These are phyloP conservation scores for Lasioglossum lativentre DNA, from an alignment of 2,888 invertebrate species.

Conservation along the genomic window DNA sequence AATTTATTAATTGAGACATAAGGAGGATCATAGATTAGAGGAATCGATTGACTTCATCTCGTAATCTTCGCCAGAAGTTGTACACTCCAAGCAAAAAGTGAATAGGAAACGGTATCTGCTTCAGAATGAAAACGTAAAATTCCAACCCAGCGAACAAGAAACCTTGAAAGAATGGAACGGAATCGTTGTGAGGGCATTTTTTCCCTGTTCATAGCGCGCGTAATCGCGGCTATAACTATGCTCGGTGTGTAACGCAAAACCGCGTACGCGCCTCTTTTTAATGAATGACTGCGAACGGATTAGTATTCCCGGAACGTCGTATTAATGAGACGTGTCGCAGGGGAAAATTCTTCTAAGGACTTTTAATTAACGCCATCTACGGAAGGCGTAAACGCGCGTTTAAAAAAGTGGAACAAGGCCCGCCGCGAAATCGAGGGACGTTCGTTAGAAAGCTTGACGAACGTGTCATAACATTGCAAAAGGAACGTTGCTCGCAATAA, in stretches of 20 bases:
- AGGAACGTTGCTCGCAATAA: constrained; percentile 31
- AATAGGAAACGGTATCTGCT: background rate
- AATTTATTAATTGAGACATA: background rate
- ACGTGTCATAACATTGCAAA: constrained; percentile 48
- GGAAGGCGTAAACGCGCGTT: constrained; percentile 30
- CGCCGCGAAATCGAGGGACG: constrained; percentile 34
- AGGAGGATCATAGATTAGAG: background rate
- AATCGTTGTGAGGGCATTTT: constrained; percentile 17
- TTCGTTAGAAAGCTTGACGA: constrained; percentile 49
- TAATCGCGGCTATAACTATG: constrained; percentile 54
- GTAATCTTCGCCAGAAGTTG: background rate
- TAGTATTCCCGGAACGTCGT: constrained; percentile 50
- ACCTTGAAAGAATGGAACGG: constrained; percentile 7
- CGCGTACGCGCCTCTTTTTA: constrained; percentile 43
- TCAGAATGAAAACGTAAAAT: constrained; percentile 22
- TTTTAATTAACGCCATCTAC: constrained; percentile 61
- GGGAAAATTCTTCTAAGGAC: constrained; percentile 50
- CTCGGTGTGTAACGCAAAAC: constrained; percentile 22
- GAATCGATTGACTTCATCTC: background rate
- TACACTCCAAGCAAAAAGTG: background rate
- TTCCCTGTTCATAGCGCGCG: constrained; percentile 25
- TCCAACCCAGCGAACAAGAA: background rate
- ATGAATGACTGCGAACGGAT: constrained; percentile 42
- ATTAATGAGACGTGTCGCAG: constrained; percentile 56
- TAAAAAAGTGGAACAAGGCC: constrained; percentile 65